These are phyloP conservation scores for Nannobrachium achirus DNA, from an alignment of 2,113 vertebrate genomes.

Conservation along the genomic window DNA sequence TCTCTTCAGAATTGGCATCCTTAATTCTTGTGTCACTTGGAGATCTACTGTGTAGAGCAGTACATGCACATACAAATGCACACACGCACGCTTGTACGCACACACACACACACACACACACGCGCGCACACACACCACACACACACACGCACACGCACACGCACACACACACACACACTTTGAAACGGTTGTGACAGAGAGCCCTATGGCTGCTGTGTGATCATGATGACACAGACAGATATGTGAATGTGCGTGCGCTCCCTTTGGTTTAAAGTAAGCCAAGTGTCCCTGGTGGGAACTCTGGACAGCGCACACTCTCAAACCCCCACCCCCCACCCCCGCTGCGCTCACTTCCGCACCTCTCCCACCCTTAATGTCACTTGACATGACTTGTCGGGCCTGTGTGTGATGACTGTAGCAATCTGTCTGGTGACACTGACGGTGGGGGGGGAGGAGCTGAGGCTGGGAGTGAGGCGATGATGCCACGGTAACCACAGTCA, in stretches of 20 bases:
- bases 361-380: slow-evolving; percentile 60
- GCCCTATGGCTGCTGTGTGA: slow-evolving; percentile 38
- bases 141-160: slow-evolving; percentile 21
- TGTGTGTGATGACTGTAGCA: slow-evolving; percentile 66
- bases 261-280: slow-evolving; percentile 60
- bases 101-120: slow-evolving; percentile 3
- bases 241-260: slow-evolving; percentile 58
- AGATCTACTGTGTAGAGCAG: background rate
- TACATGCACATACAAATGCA: slow-evolving; percentile 4
- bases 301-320: slow-evolving; percentile 50
- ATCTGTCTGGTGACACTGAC: slow-evolving; percentile 73
- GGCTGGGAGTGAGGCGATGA: slow-evolving; percentile 51
- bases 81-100: slow-evolving; percentile 10
- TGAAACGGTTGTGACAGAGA: slow-evolving; percentile 4
- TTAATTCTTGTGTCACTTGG: background rate
- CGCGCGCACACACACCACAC: slow-evolving; percentile 13
- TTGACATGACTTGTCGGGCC: slow-evolving; percentile 63
- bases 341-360: slow-evolving; percentile 28
- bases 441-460: slow-evolving; percentile 27
- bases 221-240: slow-evolving; percentile 57
- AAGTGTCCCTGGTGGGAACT: slow-evolving; percentile 53
- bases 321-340: slow-evolving; percentile 39
- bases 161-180: background rate
- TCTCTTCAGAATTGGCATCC: background rate
- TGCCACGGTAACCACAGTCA: slow-evolving; percentile 42